A percentile compares a stretch with the other conserved stretches of the same genome.
Evolutionary conservation across 2,113 vertebrate species (phyloP).

Genomic region (Falcunculus frontatus): DNA sequence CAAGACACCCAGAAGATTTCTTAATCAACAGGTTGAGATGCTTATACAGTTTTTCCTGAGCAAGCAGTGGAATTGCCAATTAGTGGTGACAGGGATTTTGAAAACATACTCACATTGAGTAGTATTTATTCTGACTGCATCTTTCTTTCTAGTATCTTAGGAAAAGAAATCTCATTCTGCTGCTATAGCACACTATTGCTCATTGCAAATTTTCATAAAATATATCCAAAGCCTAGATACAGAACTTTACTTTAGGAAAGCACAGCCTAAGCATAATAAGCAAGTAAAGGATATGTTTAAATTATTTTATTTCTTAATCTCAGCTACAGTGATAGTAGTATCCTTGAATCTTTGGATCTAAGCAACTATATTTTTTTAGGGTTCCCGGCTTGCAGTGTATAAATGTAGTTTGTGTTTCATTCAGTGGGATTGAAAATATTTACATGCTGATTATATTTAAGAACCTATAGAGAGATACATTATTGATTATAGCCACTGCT

Average conservation of each 20-base stretch:
- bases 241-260: background rate
- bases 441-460: background rate
- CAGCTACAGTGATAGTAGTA: background rate
- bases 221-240: background rate
- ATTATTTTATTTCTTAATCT: background rate
- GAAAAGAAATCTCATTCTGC: background rate
- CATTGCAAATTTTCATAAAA: background rate
- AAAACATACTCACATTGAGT: background rate
- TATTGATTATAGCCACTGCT: background rate
- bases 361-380: background rate
- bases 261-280: background rate
- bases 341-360: background rate
- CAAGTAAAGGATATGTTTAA: background rate
- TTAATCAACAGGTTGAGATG: background rate
- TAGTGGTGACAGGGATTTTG: background rate
- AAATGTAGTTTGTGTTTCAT: background rate
- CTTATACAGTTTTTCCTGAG: background rate
- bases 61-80: background rate
- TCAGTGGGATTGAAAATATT: background rate
- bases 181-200: background rate
- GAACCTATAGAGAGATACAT: background rate
- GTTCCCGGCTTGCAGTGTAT: rapidly evolving
- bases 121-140: background rate
- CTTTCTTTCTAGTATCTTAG: background rate
- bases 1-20: background rate